Evolutionary conservation across 2,113 vertebrate species (phyloP).

Genomic region (Sceloporus tristichus): DNA sequence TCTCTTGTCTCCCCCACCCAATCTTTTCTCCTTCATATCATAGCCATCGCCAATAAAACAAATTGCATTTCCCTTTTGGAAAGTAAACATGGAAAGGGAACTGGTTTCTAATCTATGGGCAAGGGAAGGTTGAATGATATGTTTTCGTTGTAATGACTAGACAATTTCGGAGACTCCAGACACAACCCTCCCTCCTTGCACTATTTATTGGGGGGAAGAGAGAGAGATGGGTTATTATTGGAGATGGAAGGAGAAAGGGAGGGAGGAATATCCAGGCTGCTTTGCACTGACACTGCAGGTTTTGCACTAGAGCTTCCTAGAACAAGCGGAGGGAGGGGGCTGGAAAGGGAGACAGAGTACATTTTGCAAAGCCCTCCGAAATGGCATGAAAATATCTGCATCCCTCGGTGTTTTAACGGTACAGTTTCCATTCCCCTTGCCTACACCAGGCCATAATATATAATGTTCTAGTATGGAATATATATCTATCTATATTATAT

Average conservation of each 20-base stretch:
- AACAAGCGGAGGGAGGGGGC: no score
- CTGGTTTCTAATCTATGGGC: not conserved
- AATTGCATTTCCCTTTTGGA: not conserved
- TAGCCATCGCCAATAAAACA: no score
- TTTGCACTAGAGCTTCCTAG: not conserved
- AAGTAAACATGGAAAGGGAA: not conserved
- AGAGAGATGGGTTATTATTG: not conserved
- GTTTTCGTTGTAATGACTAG: not conserved
- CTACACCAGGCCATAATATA: not conserved
- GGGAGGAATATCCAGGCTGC: not conserved
- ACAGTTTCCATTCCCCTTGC: not conserved
- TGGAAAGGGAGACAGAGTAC: no score
- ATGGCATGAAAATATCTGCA: not conserved
- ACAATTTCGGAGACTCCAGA: not conserved
- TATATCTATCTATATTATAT: no score
- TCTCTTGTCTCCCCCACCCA: not conserved
- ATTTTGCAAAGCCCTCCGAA: not conserved
- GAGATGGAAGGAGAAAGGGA: no score
- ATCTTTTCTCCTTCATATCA: not conserved
- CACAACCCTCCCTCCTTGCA: not conserved
- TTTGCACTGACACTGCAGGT: conserved; percentile 20
- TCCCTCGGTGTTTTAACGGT: not conserved
- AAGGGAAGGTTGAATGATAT: no score
- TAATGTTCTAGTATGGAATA: no score
- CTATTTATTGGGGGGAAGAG: not conserved